phyloP scores from a whole-genome alignment of 2,888 invertebrate genomes.

The Neocrepidodera transversa region DNA sequence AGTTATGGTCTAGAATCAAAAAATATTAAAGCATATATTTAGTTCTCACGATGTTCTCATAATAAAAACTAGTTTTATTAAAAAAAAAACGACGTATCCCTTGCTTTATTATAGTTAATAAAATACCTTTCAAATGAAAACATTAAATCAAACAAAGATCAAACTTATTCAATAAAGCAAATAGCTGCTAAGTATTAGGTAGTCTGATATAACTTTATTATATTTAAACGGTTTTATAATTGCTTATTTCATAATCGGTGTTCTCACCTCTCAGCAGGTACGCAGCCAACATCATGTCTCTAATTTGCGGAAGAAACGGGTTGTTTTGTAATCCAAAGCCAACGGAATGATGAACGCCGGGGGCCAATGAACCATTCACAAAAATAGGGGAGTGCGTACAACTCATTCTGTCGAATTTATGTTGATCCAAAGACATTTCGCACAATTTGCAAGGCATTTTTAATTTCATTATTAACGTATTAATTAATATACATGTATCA shows the following conservation, averaged over 20 bases:
- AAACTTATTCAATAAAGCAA: too few relatives aligned
- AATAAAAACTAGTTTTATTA: too few relatives aligned
- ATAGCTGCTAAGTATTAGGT: too few relatives aligned
- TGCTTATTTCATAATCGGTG: neutral
- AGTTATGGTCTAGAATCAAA: too few relatives aligned
- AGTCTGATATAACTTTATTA: too few relatives aligned
- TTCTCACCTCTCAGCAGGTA: conserved; percentile 70
- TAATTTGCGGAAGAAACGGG: conserved; percentile 66
- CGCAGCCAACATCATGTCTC: conserved; percentile 71
- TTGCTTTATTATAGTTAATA: too few relatives aligned
- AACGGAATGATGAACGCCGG: conserved; percentile 47
- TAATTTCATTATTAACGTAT: conserved; percentile 50
- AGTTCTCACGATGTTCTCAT: too few relatives aligned
- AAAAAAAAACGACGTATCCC: too few relatives aligned
- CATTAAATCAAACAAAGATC: too few relatives aligned
- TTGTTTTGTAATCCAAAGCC: conserved; percentile 59
- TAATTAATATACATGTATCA: conserved; percentile 34
- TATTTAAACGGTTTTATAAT: too few relatives aligned
- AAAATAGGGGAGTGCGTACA: conserved; percentile 55
- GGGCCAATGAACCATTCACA: conserved; percentile 46
- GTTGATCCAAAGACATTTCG: conserved; percentile 54
- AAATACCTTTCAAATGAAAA: too few relatives aligned
- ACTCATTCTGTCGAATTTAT: conserved; percentile 49
- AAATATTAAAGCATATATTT: too few relatives aligned
- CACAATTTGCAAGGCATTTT: conserved; percentile 59